Percentiles rank a stretch among this genome's conserved stretches.
Conservation (phyloP, 2,888 invertebrate genomes). For the Artemia sinica region DNA sequence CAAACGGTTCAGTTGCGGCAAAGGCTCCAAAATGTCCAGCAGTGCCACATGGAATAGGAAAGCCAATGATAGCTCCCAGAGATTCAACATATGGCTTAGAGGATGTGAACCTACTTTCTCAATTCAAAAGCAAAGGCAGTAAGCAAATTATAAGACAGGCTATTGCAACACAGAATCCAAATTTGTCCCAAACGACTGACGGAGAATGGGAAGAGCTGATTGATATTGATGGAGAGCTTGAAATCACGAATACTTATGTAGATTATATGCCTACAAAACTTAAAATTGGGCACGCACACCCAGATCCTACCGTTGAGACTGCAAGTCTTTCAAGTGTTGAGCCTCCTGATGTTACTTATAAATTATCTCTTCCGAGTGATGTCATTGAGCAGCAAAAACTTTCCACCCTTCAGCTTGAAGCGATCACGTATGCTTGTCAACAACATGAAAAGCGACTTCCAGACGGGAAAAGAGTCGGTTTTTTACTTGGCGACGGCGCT, state of each 20-base stretch:
- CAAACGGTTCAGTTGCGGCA: too few relatives aligned
- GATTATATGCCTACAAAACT: conserved; percentile 95
- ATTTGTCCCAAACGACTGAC: too few relatives aligned
- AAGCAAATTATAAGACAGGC: too few relatives aligned
- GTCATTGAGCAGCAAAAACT: conserved; percentile 60
- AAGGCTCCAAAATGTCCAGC: too few relatives aligned
- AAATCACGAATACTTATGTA: conserved; percentile 92
- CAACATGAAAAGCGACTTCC: conserved; percentile 49
- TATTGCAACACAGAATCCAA: too few relatives aligned
- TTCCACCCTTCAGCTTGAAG: conserved; percentile 86
- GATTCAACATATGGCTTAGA: too few relatives aligned
- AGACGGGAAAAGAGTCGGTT: conserved; percentile 52
- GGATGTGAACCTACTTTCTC: too few relatives aligned
- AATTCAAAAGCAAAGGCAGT: too few relatives aligned
- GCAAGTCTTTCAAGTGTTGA: conserved; percentile 90
- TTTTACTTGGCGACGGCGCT: conserved; percentile 48
- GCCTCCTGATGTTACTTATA: conserved; percentile 79
- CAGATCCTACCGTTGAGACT: conserved; percentile 96
- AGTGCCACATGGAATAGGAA: too few relatives aligned
- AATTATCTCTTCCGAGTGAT: conserved; percentile 50
- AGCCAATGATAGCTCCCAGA: too few relatives aligned
- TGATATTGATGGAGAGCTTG: conserved; percentile 66
- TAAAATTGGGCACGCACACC: conserved; percentile 84
- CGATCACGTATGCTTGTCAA: conserved; percentile 91
- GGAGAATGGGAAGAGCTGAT: too few relatives aligned